Conservation (phyloP, 2,888 invertebrate genomes). For the Euphydryas editha region DNA sequence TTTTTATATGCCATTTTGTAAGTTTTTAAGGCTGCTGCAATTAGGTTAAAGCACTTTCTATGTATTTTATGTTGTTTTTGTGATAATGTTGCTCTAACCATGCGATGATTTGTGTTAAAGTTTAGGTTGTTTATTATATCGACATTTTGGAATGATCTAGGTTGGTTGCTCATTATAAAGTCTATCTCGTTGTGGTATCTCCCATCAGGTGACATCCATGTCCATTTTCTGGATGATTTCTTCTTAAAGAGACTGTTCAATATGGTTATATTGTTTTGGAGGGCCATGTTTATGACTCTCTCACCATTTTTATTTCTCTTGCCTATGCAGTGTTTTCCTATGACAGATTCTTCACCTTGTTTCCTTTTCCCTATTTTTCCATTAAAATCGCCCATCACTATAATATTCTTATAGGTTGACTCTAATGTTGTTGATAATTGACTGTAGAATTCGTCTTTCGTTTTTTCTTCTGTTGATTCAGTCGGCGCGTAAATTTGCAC, state of each 20-base stretch:
- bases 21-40: too few relatives aligned
- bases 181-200: too few relatives aligned
- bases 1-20: too few relatives aligned
- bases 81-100: background rate
- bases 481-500: slow-evolving; percentile 39
- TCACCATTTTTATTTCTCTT: slow-evolving; percentile 30
- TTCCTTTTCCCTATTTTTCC: slow-evolving; percentile 21
- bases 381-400: slow-evolving; percentile 35
- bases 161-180: background rate
- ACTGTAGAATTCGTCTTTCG: background rate
- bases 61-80: too few relatives aligned
- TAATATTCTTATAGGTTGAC: slow-evolving; percentile 25
- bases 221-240: too few relatives aligned
- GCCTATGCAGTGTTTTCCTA: slow-evolving; percentile 22
- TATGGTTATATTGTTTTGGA: slow-evolving; percentile 24
- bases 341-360: slow-evolving; percentile 21
- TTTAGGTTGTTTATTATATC: background rate
- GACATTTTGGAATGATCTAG: background rate
- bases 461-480: slow-evolving; percentile 20
- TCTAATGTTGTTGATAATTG: background rate
- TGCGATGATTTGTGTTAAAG: slow-evolving; percentile 3
- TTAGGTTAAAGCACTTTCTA: too few relatives aligned
- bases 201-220: too few relatives aligned
- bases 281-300: slow-evolving; percentile 26
- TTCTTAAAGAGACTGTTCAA: slow-evolving; percentile 20